Conservation (phyloP, 1,140 invertebrate species). For the roundworm (Caenorhabditis elegans) region DNA sequence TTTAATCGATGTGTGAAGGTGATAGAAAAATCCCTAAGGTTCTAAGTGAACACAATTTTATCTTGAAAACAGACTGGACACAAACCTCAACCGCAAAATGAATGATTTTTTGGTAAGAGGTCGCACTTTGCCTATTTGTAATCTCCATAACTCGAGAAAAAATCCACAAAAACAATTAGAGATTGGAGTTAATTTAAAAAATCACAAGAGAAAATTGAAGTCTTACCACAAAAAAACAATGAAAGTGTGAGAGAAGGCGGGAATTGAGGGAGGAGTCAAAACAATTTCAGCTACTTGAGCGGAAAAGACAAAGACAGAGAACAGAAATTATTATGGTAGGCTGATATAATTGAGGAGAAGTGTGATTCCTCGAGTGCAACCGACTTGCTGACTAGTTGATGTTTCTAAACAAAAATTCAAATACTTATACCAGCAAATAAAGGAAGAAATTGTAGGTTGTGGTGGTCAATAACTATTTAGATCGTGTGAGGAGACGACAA, state of each 20-base stretch:
- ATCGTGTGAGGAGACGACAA: neutral
- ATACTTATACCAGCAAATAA: neutral
- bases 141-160: slow-evolving; percentile 15
- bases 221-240: neutral
- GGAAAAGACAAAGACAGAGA: neutral
- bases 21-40: neutral
- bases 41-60: neutral
- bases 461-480: neutral
- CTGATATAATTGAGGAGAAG: neutral
- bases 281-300: slow-evolving; percentile 16
- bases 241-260: neutral
- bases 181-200: neutral
- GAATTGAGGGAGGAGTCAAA: neutral
- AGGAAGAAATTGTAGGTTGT: neutral
- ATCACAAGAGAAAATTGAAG: neutral
- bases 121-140: neutral
- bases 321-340: neutral
- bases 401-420: too few species aligned
- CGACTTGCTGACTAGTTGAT: neutral
- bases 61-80: neutral
- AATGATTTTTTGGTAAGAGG: neutral
- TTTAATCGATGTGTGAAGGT: too few species aligned
- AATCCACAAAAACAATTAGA: slow-evolving; percentile 20
- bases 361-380: neutral
- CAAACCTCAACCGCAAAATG: neutral